phyloP scores from a whole-genome alignment of 2,797 vertebrate species.

The Liparis tanakae region DNA sequence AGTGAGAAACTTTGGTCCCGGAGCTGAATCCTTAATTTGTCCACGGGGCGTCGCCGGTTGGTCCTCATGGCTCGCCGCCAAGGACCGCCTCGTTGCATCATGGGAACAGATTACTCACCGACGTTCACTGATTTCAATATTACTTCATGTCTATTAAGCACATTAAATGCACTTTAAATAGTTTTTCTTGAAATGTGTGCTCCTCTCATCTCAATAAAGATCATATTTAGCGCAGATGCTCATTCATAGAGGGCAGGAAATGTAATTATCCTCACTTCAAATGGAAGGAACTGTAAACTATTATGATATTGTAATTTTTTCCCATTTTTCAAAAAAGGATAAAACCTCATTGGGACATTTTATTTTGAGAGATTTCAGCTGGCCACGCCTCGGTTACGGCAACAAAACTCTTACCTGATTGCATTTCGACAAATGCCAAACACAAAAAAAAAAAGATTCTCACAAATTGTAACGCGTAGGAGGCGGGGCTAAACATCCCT shows the following conservation, averaged over 20 bases:
- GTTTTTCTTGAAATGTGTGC: not conserved
- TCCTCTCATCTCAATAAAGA: not conserved
- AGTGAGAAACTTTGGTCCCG: conserved; percentile 43
- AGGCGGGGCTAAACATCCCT: not conserved
- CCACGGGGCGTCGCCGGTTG: conserved; percentile 2
- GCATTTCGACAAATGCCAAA: too few relatives aligned
- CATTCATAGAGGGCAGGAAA: not conserved
- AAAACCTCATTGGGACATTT: not conserved
- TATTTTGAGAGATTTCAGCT: not conserved
- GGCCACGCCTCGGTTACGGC: not conserved
- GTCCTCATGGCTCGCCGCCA: conserved; percentile 9
- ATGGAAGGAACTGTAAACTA: not conserved
- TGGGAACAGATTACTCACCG: not conserved
- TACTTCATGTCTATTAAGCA: not conserved
- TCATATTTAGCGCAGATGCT: not conserved
- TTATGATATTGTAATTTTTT: not conserved
- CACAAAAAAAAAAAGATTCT: not conserved
- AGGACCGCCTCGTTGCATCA: conserved; percentile 30
- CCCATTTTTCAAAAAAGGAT: not conserved
- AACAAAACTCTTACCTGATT: too few relatives aligned
- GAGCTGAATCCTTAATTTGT: conserved; percentile 44
- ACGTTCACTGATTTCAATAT: not conserved
- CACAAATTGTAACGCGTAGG: not conserved
- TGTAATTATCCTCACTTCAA: not conserved
- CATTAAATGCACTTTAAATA: not conserved